Evolutionary conservation across 2,113 vertebrate genomes (phyloP), one percentile per base, ranked within the genome.

Genomic region (Xiphophorus hellerii): DNA sequence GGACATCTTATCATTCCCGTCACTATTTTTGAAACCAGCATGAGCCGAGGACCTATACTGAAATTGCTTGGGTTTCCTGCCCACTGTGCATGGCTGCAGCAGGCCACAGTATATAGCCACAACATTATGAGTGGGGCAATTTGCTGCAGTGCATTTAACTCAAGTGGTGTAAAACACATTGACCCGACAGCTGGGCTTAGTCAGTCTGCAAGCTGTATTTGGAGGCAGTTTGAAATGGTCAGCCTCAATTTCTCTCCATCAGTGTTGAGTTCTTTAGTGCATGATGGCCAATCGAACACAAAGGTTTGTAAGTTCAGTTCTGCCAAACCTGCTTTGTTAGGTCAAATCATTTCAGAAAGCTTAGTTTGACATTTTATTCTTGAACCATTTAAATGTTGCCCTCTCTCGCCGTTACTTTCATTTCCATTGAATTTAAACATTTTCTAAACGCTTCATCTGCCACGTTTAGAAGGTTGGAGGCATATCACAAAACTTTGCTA

Each of bases 71-170:
- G 73, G 65, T 67, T 79, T 78, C 68, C 65, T 48, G 14, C 48
- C 68, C 68, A 69, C 60, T 62, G 73, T 63, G 60, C 64, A 15
- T 37, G 30, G 64, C 42, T 75, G 76, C 42, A 51, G 61, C 66
- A 39, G 69, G 62, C 69, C 81, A 64, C 75, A 39, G 82, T 20
- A 66, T 60, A 77, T 37, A 71, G 63, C 80, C 69, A 66, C 73
- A 83, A 69, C 68, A 80, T 77, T 31, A 30, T 30, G 78, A 88
- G 82, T 67, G 80, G 66, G 74, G 77, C 79, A 83, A 89, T 91
- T 90, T 89, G 76, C 81, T 84, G 87, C 85, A 80, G 73, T 76
- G 76, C 81, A 77, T 90, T 92, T 87, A 87, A 82, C 87, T 89
- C 81, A 74, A 78, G 86, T 80, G 82, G 82, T 80, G 72, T 85